Conservation (phyloP, 2,113 vertebrate genomes). For the Petrocephalus microphthalmus region DNA sequence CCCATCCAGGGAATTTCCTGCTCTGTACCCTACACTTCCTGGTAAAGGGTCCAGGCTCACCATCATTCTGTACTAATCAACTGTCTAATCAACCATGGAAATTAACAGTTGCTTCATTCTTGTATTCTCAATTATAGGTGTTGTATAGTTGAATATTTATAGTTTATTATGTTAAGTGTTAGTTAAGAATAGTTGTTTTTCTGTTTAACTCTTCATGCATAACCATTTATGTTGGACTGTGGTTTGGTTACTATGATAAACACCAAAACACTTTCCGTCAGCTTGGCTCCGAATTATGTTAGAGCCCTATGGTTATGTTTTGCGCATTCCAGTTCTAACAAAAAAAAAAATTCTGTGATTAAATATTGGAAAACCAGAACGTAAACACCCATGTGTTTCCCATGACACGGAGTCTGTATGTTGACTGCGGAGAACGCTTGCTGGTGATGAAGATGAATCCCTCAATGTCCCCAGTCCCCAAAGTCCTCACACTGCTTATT, state of each 20-base stretch:
- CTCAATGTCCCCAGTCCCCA: neutral
- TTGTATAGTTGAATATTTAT: neutral
- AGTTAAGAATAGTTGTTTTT: neutral
- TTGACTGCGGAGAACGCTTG: neutral
- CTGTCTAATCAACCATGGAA: neutral
- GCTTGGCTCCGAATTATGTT: neutral
- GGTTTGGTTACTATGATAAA: neutral
- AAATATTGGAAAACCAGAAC: neutral
- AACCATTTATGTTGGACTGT: neutral
- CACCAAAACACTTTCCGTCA: neutral
- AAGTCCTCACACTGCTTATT: neutral
- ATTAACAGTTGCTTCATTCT: neutral
- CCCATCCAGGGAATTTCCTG: neutral
- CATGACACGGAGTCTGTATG: neutral
- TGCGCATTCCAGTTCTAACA: neutral
- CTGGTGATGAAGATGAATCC: neutral
- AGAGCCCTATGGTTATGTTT: neutral
- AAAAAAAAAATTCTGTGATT: neutral
- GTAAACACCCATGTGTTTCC: neutral
- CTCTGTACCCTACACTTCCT: neutral
- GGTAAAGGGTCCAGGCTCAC: neutral
- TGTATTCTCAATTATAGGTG: neutral
- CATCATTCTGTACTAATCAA: neutral
- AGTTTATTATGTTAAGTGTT: neutral
- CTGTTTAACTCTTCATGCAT: neutral